Evolutionary conservation across 2,888 invertebrate species (phyloP).

Genomic region (Hirtodrosophila cameraria): DNA sequence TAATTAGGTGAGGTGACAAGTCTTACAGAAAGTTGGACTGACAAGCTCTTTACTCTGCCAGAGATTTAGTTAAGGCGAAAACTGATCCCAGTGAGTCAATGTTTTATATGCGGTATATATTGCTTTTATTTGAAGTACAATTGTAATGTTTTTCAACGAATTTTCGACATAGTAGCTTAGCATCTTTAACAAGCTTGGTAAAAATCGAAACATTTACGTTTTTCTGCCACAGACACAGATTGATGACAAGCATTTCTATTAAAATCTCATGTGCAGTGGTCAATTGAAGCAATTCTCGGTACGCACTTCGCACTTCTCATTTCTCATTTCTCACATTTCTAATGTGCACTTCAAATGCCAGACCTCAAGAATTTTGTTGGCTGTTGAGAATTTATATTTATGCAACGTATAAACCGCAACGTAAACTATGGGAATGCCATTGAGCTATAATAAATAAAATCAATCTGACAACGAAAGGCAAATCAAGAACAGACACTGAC

Average conservation of each 20-base stretch:
- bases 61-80: too few species aligned
- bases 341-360: constrained; percentile 41
- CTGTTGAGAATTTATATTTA: constrained; percentile 40
- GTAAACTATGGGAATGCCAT: constrained; percentile 12
- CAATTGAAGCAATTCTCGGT: constrained; percentile 32
- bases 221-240: constrained; percentile 42
- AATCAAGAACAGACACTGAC: constrained; percentile 48
- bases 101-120: too few species aligned
- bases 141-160: too few species aligned
- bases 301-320: too few species aligned
- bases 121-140: too few species aligned
- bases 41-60: too few species aligned
- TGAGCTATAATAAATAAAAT: constrained; percentile 43
- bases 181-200: too few species aligned
- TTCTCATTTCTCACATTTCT: constrained; percentile 25
- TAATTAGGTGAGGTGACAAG: too few species aligned
- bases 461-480: constrained; percentile 45
- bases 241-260: constrained; percentile 38
- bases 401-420: constrained; percentile 35
- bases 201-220: constrained; percentile 10
- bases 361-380: constrained; percentile 39
- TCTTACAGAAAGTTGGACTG: too few species aligned
- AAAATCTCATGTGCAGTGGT: constrained; percentile 26
- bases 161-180: too few species aligned
- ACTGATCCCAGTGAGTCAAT: too few species aligned